Conservation (phyloP, 1,140 invertebrate genomes). For the Penaeus vannamei region DNA sequence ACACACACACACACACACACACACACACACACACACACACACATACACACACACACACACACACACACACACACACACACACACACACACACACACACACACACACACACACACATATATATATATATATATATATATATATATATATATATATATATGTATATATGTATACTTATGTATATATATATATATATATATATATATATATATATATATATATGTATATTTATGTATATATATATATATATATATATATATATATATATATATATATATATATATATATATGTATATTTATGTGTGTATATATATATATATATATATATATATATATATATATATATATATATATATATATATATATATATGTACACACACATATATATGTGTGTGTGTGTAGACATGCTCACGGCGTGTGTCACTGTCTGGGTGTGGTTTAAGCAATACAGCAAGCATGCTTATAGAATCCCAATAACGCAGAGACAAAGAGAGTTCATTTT, state of each 20-base stretch:
- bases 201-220: constrained; percentile 9
- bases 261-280: not conserved
- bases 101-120: not conserved
- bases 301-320: constrained; percentile 6
- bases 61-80: not conserved
- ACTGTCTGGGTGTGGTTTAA: not conserved
- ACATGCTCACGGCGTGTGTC: not conserved
- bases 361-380: not conserved
- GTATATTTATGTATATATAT: not conserved
- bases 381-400: not conserved
- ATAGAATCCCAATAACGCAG: not conserved
- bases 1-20: not conserved
- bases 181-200: not conserved
- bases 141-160: constrained; percentile 11
- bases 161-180: constrained; percentile 5
- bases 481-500: too few relatives aligned
- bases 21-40: not conserved
- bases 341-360: constrained; percentile 4
- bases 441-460: not conserved
- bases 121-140: constrained; percentile 25
- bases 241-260: not conserved
- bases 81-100: not conserved
- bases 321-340: not conserved
- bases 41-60: not conserved
- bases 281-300: constrained; percentile 3